A percentile compares a stretch with the other conserved stretches of the same genome.
Evolutionary conservation across 2,797 vertebrate genomes (phyloP).

Genomic region (Pseudopleuronectes americanus): DNA sequence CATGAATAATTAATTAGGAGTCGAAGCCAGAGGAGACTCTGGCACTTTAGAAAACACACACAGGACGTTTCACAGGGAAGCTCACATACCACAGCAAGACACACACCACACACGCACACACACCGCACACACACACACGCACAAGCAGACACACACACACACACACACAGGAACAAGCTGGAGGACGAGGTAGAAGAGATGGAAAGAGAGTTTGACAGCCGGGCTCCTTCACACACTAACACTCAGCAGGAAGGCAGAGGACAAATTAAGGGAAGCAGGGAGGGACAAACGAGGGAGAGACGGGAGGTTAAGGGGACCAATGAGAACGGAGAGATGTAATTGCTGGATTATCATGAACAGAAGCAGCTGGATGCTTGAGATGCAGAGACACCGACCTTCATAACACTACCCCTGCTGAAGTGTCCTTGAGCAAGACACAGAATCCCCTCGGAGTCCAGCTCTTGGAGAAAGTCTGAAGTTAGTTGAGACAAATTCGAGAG

Average conservation of each 20-base stretch:
- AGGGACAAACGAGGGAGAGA: slow-evolving; percentile 12
- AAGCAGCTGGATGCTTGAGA: slow-evolving; percentile 22
- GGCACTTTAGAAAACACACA: too few relatives aligned
- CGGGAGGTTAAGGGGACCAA: slow-evolving; percentile 1
- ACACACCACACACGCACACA: slow-evolving; percentile 2
- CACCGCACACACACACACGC: not conserved
- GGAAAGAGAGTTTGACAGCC: not conserved
- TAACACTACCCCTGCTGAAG: not conserved
- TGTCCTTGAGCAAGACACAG: slow-evolving; percentile 36
- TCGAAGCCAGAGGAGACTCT: slow-evolving; percentile 1
- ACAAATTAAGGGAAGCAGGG: slow-evolving; percentile 13
- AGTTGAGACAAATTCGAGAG: too few relatives aligned
- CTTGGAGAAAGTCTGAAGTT: too few relatives aligned
- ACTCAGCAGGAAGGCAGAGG: slow-evolving; percentile 31
- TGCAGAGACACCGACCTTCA: slow-evolving; percentile 15
- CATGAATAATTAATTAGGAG: slow-evolving; percentile 47
- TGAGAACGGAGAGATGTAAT: slow-evolving; percentile 14
- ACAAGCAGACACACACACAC: too few relatives aligned
- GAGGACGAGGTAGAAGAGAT: slow-evolving; percentile 5
- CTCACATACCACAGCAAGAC: too few relatives aligned
- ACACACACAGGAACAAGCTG: not conserved
- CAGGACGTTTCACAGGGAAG: too few relatives aligned
- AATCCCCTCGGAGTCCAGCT: not conserved
- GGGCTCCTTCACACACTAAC: not conserved
- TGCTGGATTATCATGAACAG: slow-evolving; percentile 16